Conservation (phyloP, 2,888 invertebrate genomes). For the Acanthosepion esculentum region DNA sequence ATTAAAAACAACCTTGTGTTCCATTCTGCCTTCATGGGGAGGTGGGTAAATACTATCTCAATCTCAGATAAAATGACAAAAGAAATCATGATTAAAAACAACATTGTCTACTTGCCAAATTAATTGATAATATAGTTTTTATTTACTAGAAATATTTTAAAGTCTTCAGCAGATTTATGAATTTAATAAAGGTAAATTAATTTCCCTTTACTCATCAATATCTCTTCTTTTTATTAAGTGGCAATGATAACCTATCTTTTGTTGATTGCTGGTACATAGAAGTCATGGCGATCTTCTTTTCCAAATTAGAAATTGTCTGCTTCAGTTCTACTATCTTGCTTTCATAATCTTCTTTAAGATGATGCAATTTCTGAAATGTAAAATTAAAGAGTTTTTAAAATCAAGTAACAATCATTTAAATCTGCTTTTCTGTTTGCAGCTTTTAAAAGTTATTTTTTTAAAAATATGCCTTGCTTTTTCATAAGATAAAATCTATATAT, state of each 20-base stretch:
- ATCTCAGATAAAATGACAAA: too few relatives aligned
- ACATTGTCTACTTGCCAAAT: too few relatives aligned
- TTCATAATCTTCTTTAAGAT: conserved; percentile 39
- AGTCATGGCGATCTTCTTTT: neutral
- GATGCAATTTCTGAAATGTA: conserved; percentile 36
- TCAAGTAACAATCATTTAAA: neutral
- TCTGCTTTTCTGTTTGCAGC: neutral
- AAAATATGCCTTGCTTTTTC: neutral
- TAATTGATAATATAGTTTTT: too few relatives aligned
- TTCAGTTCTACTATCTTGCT: neutral
- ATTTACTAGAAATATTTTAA: too few relatives aligned
- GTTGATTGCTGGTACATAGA: neutral
- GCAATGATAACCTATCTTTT: neutral
- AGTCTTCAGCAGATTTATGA: neutral
- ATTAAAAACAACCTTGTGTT: too few relatives aligned
- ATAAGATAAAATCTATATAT: too few relatives aligned
- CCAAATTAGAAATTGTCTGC: neutral
- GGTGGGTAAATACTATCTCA: too few relatives aligned
- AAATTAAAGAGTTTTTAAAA: neutral
- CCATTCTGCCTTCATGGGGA: too few relatives aligned
- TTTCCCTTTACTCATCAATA: neutral
- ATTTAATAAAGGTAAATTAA: neutral
- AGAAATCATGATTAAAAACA: too few relatives aligned
- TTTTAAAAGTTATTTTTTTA: neutral
- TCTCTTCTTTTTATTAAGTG: conserved; percentile 9